Evolutionary conservation across 92 coral and sea anemone genomes (phyloP), one percentile per base, ranked within the genome.

Genomic region (Umimayanthus chanpuru): DNA sequence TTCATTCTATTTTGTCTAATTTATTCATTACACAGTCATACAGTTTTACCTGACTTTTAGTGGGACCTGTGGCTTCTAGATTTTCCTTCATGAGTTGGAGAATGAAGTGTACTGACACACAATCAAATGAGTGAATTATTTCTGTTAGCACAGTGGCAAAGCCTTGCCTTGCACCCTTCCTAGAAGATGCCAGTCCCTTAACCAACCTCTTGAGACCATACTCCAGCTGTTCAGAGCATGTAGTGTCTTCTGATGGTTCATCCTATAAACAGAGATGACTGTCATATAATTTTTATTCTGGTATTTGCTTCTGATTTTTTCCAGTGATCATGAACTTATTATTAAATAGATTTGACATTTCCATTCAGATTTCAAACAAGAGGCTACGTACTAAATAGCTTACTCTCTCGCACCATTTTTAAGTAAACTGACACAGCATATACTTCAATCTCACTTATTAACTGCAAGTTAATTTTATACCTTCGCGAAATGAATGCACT

Each of bases 111-210:
- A 94, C 92, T 16, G 90, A 56, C 16, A 97, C 89, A 79, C 94
- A 92, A 14, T 88, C 93, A 89, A 97, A 97, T 28, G 88, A 88
- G 25, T 90, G 90, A 25, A 97, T 92, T 38, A 97, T 80, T 85
- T 97, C 99, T 9, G 99, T 88, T 72, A 97, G 73, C 36, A 85
- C 98, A 75, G 96, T 95, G 7, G 98, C 97, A 94, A 97, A 97
- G 18, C 99, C 99, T 15, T 95, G 99, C 80, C 99, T 91, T 25
- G 99, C 99, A 23, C 96, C 97, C 79, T 97, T 97, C 76, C 99
- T 94, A 67, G 98, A 95, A 2, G 99, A 97, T 3, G 98, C 99
- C 58, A 97, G 85, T 6, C 99, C 99, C 74, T 97, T 97, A 3
- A 93, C 89, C 50, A 97, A 94, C 66, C 99, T 90, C 66, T 88